These are phyloP conservation scores for Hyla sarda DNA, from an alignment of 2,113 vertebrate genomes.

Conservation along the genomic window DNA sequence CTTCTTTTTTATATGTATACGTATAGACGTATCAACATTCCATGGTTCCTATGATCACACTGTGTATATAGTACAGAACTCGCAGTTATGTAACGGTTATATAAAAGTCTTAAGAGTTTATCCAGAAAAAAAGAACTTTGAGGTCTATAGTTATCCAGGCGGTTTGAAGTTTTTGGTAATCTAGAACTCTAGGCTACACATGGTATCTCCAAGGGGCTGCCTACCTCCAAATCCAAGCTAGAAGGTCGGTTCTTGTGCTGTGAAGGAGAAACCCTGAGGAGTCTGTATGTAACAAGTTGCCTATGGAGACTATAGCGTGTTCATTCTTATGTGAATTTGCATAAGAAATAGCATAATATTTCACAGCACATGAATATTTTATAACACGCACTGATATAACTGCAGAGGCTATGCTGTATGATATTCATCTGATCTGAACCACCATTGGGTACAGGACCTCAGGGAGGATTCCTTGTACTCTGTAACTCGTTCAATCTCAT, in stretches of 20 bases:
- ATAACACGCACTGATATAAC: not conserved
- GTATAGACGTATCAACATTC: too few species aligned
- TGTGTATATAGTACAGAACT: not conserved
- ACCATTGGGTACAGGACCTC: not conserved
- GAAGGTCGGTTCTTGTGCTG: not conserved
- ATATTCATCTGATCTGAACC: not conserved
- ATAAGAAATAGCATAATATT: conserved; percentile 18
- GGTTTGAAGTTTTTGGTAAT: not conserved
- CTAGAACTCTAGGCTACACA: not conserved
- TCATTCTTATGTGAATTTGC: not conserved
- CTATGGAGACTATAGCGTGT: not conserved
- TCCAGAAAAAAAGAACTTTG: not conserved
- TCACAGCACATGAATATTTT: conserved; percentile 8
- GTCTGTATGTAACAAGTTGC: not conserved
- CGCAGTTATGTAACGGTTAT: too few species aligned
- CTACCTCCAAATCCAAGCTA: not conserved
- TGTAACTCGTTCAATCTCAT: not conserved
- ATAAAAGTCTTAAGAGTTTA: too few species aligned
- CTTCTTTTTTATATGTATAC: too few species aligned
- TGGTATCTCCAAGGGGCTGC: not conserved
- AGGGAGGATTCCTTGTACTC: not conserved
- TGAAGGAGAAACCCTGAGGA: not conserved
- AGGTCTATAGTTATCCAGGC: not conserved
- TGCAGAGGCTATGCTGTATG: not conserved
- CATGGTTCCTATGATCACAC: not conserved